These are phyloP conservation scores for Eunapius fragilis DNA, from an alignment of 37 sponge, comb jelly and placozoan species.

Conservation along the genomic window DNA sequence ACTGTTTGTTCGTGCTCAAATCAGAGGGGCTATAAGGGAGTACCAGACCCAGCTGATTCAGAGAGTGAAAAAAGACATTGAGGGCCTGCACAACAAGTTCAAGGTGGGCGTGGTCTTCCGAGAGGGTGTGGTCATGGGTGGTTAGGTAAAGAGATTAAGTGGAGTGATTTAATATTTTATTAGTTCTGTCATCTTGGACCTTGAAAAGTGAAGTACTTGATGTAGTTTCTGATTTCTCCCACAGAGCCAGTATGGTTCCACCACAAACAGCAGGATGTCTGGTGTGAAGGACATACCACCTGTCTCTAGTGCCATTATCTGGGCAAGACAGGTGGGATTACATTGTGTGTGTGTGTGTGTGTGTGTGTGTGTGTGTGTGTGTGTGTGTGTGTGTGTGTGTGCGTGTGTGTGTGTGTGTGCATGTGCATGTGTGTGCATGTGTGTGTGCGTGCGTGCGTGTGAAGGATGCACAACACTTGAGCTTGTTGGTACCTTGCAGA, in stretches of 20 bases:
- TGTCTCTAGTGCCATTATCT: constrained; percentile 96
- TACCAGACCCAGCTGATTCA: constrained; percentile 99
- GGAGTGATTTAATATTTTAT: too few species aligned
- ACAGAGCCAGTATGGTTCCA: constrained; percentile 90
- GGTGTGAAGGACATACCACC: constrained; percentile 90
- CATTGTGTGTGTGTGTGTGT: background rate
- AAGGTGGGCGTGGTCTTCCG: constrained; percentile 61
- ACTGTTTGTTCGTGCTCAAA: constrained; percentile 95
- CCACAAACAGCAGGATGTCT: constrained; percentile 77
- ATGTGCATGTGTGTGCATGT: background rate
- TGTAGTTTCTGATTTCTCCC: background rate
- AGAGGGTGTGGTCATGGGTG: background rate
- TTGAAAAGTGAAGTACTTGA: background rate
- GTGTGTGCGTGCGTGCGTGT: background rate
- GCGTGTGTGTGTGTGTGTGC: background rate
- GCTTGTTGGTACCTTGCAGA: too few species aligned
- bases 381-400: background rate
- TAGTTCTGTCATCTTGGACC: too few species aligned
- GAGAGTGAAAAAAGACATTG: constrained; percentile 99
- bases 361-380: background rate
- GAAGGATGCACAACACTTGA: too few species aligned
- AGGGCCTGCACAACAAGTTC: constrained; percentile 95
- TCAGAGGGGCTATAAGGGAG: constrained; percentile 97
- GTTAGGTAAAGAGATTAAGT: too few species aligned
- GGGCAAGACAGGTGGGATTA: constrained; percentile 91